Evolutionary conservation across 2,113 vertebrate species (phyloP).

Genomic region (Paradoxurus hermaphroditus): DNA sequence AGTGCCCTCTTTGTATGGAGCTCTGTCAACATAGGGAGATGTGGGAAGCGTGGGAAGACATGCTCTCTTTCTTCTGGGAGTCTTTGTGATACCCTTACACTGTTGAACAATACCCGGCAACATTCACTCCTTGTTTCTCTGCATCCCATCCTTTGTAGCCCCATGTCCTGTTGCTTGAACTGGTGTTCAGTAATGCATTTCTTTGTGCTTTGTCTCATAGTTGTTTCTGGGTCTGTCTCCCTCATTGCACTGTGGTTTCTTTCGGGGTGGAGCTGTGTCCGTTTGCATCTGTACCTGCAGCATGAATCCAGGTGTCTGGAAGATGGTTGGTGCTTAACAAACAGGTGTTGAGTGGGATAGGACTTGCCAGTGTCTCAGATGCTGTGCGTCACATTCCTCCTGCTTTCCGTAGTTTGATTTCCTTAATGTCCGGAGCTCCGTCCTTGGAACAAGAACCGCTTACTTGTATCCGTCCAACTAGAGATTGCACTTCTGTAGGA

Average conservation of each 20-base stretch:
- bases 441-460: conserved; percentile 13
- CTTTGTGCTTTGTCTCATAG: neutral
- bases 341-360: neutral
- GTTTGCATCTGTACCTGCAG: neutral
- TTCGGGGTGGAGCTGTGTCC: neutral
- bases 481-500: neutral
- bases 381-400: neutral
- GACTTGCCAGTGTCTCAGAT: neutral
- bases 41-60: neutral
- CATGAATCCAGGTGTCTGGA: neutral
- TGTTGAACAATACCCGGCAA: neutral
- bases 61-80: neutral
- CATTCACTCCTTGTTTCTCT: neutral
- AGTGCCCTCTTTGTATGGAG: neutral
- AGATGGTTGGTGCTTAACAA: neutral
- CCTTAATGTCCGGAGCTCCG: neutral
- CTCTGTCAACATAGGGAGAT: neutral
- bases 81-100: neutral
- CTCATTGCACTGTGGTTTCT: neutral
- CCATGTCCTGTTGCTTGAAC: neutral
- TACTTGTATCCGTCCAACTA: conserved; percentile 26
- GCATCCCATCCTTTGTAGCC: neutral
- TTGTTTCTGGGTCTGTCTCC: neutral
- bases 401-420: neutral
- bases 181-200: neutral